Evolutionary conservation across 2,888 invertebrate species (phyloP).

Genomic region (Azorinus chamasolen): DNA sequence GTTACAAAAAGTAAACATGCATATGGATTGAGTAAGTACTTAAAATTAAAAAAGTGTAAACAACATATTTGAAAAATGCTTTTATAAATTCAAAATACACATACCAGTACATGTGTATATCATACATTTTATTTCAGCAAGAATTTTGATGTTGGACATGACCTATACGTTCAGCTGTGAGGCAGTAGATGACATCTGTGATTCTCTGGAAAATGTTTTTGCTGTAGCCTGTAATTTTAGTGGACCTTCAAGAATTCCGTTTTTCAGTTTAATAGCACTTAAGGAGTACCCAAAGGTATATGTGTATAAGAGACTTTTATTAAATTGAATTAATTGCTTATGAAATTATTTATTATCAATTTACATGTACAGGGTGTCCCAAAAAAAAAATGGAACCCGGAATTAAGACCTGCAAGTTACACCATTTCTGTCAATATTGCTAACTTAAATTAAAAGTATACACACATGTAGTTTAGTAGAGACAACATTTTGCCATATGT

Average conservation of each 20-base stretch:
- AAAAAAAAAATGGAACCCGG: background rate
- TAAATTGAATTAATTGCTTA: no score
- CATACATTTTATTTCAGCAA: conserved; percentile 65
- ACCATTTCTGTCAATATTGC: no score
- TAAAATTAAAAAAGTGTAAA: no score
- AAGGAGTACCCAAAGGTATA: conserved; percentile 77
- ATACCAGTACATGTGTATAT: no score
- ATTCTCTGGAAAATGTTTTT: conserved; percentile 76
- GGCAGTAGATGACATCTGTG: conserved; percentile 65
- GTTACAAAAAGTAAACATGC: no score
- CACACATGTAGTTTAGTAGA: no score
- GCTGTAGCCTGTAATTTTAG: conserved; percentile 78
- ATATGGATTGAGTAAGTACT: no score
- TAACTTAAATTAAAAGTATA: no score
- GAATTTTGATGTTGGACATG: conserved; percentile 66
- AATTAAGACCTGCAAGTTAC: no score
- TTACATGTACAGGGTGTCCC: background rate
- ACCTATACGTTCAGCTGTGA: conserved; percentile 47
- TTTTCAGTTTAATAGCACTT: conserved; percentile 79
- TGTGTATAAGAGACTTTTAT: no score
- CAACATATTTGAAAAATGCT: background rate
- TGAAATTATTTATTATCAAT: no score
- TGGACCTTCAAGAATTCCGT: conserved; percentile 79
- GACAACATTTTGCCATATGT: no score
- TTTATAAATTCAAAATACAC: background rate